Evolutionary conservation across 1,140 invertebrate species (phyloP).

Genomic region (Ips nitidus): DNA sequence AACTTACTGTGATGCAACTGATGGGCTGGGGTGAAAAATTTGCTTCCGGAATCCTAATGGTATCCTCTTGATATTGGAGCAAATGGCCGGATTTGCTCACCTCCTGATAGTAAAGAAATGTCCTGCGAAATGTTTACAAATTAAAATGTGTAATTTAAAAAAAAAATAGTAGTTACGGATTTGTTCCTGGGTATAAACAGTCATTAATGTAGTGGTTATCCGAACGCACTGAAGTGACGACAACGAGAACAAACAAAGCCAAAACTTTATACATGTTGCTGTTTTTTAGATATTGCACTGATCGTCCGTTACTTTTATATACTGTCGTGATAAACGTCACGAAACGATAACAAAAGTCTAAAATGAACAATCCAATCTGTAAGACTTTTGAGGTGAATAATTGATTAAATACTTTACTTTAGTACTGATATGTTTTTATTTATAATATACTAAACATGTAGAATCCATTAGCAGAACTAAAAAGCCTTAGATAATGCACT

Average conservation of each 20-base stretch:
- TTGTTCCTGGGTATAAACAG: conserved; percentile 3
- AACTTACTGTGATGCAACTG: background rate
- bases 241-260: background rate
- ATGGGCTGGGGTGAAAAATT: background rate
- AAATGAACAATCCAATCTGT: no score
- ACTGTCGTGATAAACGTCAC: no score
- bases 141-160: background rate
- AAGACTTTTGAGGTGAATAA: no score
- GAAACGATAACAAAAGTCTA: no score
- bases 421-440: no score
- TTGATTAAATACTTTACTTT: no score
- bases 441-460: no score
- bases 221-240: background rate
- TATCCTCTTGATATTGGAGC: background rate
- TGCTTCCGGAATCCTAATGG: background rate
- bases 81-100: background rate
- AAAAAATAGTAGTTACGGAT: conserved; percentile 2
- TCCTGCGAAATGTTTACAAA: background rate
- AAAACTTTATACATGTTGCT: no score
- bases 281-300: no score
- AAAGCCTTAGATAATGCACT: no score
- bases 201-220: conserved; percentile 1
- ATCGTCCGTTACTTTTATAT: no score
- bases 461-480: no score
- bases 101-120: conserved; percentile 8